Percentiles rank a stretch among this genome's conserved stretches.
Conservation (phyloP, 53 echinoderm and acorn worm genomes). For the Holothuria leucospilota region DNA sequence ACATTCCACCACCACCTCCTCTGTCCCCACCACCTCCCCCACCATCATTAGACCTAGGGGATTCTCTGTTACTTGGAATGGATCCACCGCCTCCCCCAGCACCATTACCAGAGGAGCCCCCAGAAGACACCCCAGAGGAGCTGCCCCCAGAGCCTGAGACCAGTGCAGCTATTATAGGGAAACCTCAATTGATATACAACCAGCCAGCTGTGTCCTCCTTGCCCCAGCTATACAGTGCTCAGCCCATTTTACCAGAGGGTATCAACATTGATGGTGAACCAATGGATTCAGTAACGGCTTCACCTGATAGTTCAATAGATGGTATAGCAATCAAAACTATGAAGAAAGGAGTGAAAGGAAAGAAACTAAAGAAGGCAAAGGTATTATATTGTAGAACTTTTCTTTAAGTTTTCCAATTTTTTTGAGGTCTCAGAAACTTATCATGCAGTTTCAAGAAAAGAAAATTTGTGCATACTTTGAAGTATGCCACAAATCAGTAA, state of each 20-base stretch:
- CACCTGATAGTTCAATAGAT: constrained; percentile 12
- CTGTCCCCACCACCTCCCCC: constrained; percentile 78
- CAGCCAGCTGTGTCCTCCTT: constrained; percentile 39
- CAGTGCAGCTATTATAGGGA: constrained; percentile 64
- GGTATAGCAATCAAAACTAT: background rate
- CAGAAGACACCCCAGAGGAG: background rate
- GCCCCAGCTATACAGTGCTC: constrained; percentile 16
- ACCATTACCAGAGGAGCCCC: background rate
- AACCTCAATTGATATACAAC: constrained; percentile 78
- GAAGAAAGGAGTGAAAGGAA: constrained; percentile 1
- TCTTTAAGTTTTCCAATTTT: no score
- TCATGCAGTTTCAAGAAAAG: no score
- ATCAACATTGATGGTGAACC: constrained; percentile 35
- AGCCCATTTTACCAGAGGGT: background rate
- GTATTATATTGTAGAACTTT: background rate
- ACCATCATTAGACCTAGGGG: constrained; percentile 37
- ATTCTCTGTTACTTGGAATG: background rate
- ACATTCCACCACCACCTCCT: constrained; percentile 60
- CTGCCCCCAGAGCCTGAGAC: constrained; percentile 20
- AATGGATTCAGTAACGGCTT: constrained; percentile 9
- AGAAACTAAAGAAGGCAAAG: constrained; percentile 22
- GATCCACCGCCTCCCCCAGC: constrained; percentile 53
- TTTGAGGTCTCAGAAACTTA: no score
- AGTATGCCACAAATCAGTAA: no score
- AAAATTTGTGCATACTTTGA: no score